A percentile compares a stretch with the other conserved stretches of the same genome.
Evolutionary conservation across 1,140 invertebrate species (phyloP).

Genomic region (Bombus sylvicola): DNA sequence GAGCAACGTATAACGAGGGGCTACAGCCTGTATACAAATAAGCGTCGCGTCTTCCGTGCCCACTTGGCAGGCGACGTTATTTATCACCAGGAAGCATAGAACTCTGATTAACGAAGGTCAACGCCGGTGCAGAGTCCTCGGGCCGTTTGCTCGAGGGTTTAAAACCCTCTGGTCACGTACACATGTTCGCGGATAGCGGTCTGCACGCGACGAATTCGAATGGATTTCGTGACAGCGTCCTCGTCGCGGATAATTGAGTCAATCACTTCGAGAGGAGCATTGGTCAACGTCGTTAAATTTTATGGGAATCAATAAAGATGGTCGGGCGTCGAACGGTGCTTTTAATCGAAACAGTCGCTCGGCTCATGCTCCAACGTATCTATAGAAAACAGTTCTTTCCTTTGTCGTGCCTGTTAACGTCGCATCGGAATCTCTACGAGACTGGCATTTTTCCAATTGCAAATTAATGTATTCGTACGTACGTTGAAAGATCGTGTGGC

Average conservation of each 20-base stretch:
- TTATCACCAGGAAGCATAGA: slow-evolving; percentile 74
- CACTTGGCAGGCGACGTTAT: slow-evolving; percentile 71
- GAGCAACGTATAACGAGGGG: slow-evolving; percentile 60
- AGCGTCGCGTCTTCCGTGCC: slow-evolving; percentile 67
- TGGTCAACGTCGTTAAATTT: slow-evolving; percentile 5
- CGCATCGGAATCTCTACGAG: no score
- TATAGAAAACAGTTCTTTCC: no score
- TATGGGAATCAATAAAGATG: slow-evolving; percentile 13
- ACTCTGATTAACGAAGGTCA: slow-evolving; percentile 76
- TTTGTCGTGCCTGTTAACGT: no score
- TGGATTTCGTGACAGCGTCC: slow-evolving; percentile 35
- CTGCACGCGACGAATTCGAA: slow-evolving; percentile 23
- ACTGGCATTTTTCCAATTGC: no score
- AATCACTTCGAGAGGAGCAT: neutral
- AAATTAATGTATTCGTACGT: no score
- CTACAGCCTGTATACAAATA: slow-evolving; percentile 70
- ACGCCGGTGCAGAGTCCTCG: slow-evolving; percentile 51
- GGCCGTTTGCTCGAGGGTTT: slow-evolving; percentile 38
- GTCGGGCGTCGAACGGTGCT: neutral
- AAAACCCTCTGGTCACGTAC: slow-evolving; percentile 33
- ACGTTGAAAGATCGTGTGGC: no score
- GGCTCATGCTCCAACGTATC: no score
- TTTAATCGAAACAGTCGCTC: slow-evolving; percentile 2
- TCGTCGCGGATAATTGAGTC: slow-evolving; percentile 5
- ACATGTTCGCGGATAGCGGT: slow-evolving; percentile 22